Conservation (phyloP, 2,888 invertebrate species). For the Dyspetes luteomarginatus region DNA sequence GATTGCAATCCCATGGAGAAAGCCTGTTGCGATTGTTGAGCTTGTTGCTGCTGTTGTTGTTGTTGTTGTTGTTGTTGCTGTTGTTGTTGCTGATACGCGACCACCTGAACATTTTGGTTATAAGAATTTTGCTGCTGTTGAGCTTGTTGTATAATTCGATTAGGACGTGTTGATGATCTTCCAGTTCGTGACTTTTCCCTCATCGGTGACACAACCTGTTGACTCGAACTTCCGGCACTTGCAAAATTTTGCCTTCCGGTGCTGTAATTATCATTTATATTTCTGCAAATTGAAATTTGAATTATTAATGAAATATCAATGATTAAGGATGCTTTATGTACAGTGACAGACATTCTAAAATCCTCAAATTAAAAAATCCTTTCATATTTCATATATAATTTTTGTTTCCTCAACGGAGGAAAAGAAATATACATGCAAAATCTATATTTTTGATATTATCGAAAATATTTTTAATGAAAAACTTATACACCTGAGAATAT, state of each 20-base stretch:
- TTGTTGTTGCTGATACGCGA: slow-evolving; percentile 72
- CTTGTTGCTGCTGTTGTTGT: slow-evolving; percentile 73
- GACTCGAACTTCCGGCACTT: slow-evolving; percentile 55
- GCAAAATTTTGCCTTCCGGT: slow-evolving; percentile 72
- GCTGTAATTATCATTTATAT: slow-evolving; percentile 71
- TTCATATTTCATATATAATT: too few species aligned
- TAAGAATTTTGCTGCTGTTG: slow-evolving; percentile 76
- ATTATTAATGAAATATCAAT: too few species aligned
- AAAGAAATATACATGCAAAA: too few species aligned
- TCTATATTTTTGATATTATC: too few species aligned
- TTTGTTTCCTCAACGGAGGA: too few species aligned
- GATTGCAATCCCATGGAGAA: slow-evolving; percentile 78
- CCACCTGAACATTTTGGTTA: slow-evolving; percentile 73
- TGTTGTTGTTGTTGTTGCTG: slow-evolving; percentile 74
- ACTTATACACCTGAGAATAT: too few species aligned
- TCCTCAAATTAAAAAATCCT: too few species aligned
- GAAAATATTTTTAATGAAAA: too few species aligned
- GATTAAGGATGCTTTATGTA: too few species aligned
- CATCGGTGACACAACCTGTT: slow-evolving; percentile 62
- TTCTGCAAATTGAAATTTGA: slow-evolving; percentile 67
- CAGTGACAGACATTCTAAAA: too few species aligned
- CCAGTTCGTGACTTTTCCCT: slow-evolving; percentile 74
- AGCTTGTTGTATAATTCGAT: slow-evolving; percentile 80
- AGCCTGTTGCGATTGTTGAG: slow-evolving; percentile 69
- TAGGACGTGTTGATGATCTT: slow-evolving; percentile 71